Base-by-base conservation (phyloP, 2,797 vertebrate genomes). In the Stomatorhinus walkeri region DNA sequence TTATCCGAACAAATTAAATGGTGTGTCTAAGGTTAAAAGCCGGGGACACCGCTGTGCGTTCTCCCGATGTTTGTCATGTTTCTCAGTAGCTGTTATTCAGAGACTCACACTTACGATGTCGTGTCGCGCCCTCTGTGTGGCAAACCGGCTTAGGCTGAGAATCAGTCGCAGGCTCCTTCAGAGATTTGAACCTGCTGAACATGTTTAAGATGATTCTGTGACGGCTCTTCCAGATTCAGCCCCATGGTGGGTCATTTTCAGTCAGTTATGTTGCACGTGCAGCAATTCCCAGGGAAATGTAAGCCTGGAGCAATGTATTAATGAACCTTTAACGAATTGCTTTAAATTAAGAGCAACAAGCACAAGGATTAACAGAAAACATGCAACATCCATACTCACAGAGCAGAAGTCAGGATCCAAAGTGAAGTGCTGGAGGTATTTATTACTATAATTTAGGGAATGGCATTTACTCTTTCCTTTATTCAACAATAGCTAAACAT, bases 1-100 rank as follows among this genome's bases (percentile, higher is more conserved):
- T 54, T 79, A 76, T 84, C 40, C 43, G 68, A 54, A 87, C 68
- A 87, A 87, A 76, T 22, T 12, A 36, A 89, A 76, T 14, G 49
- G 59, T 61, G 5, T 46, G 49, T 43, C 14, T 1, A 1, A 12
- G 79, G 40, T 84, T 64, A 49, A 85, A 85, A 51, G 24, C 56
- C 24, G 2, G 16, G 88, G 36, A 14, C 12, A n/a, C 19, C 32
- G 56, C 85, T 56, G 28, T 46, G 14, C 7, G 0, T 46, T n/a
- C 40, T 46, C 19, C 76, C 6, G 19, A 81, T 4, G 16, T 81
- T 46, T 81, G 76, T 46, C 32, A 46, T n/a, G 19, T n/a, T 79
- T 79, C 72, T 79, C 40, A n/a, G 76, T 81, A 1, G 76, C 76
- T n/a, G 40, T 46, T 81, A 81, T 4, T 81, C 76, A 46, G 40